phyloP scores from a whole-genome alignment of 2,113 vertebrate genomes.

The Anser brachyrhynchus region DNA sequence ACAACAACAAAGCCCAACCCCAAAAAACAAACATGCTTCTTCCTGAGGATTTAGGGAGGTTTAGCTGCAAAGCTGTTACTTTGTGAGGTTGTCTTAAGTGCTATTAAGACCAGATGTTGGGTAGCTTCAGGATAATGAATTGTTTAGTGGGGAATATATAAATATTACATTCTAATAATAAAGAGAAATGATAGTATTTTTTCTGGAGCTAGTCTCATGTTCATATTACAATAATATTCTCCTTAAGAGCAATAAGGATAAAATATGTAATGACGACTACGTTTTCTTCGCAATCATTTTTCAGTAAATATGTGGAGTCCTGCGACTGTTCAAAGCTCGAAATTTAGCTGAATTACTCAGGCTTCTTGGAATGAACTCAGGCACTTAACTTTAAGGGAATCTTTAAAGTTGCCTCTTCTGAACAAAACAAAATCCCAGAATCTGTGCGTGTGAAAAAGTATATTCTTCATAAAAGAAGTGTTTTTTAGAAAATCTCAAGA shows the following conservation, averaged over 20 bases:
- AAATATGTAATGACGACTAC: neutral
- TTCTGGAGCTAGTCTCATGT: neutral
- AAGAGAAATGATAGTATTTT: neutral
- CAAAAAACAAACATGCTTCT: neutral
- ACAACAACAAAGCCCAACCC: neutral
- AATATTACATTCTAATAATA: neutral
- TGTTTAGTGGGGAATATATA: neutral
- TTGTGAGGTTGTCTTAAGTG: neutral
- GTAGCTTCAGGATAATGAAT: neutral
- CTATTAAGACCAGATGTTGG: conserved; percentile 24
- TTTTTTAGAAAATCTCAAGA: neutral
- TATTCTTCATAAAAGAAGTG: neutral
- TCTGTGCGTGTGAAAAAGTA: neutral
- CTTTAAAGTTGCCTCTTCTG: neutral
- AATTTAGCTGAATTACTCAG: neutral
- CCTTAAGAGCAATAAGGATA: neutral
- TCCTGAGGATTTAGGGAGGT: neutral
- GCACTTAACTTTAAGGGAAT: neutral
- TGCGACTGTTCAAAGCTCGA: neutral
- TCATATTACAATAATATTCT: neutral
- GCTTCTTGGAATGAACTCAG: neutral
- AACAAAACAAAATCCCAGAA: neutral
- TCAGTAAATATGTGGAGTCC: neutral
- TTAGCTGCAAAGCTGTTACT: conserved; percentile 17
- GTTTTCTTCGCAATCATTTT: neutral